Evolutionary conservation across 2,797 vertebrate genomes (phyloP), one percentile per base, ranked within the genome.

Genomic region (Adrianichthys oophorus): DNA sequence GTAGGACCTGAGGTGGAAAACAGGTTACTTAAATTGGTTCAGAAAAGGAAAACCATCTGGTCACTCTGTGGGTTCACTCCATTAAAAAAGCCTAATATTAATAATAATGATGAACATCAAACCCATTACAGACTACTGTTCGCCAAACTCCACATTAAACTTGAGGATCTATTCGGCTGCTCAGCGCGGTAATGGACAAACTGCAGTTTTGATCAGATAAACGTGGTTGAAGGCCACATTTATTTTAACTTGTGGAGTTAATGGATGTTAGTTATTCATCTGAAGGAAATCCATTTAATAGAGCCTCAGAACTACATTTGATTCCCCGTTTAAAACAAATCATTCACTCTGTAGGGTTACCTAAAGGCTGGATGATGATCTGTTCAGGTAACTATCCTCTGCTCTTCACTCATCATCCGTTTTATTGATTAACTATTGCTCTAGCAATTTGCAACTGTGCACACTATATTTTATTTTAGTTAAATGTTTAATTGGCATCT

Each of bases 1-100:
- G 59, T 95, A 95, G 0, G 94, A 95, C 60, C 95, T 96, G 65
- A 55, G 56, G 0, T 24, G 56, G 12, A 66, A 55, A 46, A 46
- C 18, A 21, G 19, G 44, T 5, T 14, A 46, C 13, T 21, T 10
- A 21, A 14, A 14, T 19, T 4, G 10, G 10, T 46, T 46, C 5
- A 32, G 32, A 18, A 46, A 8, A 6, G 1, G 21, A 46, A 19
- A 32, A 32, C 10, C 0, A 21, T 46, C 10, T 46, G 44, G n/a
- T 46, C 18, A 46, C 10, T 46, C 19, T 21, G 44, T 12, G 1
- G 5, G 1, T 44, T 44, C 7, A 13, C 32, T 32, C 7, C 5
- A 26, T 26, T 32, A 10, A 32, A 32, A 26, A 6, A 26, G 6
- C 8, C 10, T 3, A 32, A 32, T 8, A 2, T 2, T 32, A 32